Evolutionary conservation across 2,797 vertebrate genomes (phyloP), one percentile per base, ranked within the genome.

Genomic region (Falco naumanni): DNA sequence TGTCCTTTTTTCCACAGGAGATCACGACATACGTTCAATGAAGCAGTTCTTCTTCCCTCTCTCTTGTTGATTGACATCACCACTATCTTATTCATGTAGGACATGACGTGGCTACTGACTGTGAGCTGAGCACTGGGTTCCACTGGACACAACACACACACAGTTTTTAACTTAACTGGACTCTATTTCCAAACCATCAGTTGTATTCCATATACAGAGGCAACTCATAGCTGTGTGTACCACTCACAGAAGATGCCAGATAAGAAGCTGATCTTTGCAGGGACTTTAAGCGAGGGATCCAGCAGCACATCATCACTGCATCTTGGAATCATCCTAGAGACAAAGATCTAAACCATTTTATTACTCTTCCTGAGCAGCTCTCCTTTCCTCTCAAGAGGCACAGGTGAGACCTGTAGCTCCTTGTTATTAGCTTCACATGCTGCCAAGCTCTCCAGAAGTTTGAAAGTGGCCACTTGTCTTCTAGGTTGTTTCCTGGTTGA

Each of bases 391-490:
- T 34, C 43, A 47, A 3, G 56, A 72, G 63, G 26, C 39, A 45
- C 59, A 60, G 82, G 11, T 91, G 72, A 81, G 85, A 34, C 29
- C 60, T 39, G 15, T 12, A 61, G 31, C 48, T 64, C 74, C 82
- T 50, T 4, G 0, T 70, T 63, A 41, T 8, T 22, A n/a, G 41
- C 61, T 83, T 81, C 85, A 84, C 45, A 6, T 84, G 76, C 41
- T 87, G 83, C 74, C 2, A 16, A 19, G 17, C 34, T 75, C 65
- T 14, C 54, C 63, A 54, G 50, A 57, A 64, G 65, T 28, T 39
- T 75, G 31, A 34, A 66, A 61, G 57, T 0, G 39, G 18, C 2
- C 8, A 0, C 47, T 22, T n/a, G 70, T 3, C 2, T 8, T 5
- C 3, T 2, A 16, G 25, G 4, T 2, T 33, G 4, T 18, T 70